phyloP scores from a whole-genome alignment of 2,113 vertebrate genomes.

The Acinonyx jubatus region DNA sequence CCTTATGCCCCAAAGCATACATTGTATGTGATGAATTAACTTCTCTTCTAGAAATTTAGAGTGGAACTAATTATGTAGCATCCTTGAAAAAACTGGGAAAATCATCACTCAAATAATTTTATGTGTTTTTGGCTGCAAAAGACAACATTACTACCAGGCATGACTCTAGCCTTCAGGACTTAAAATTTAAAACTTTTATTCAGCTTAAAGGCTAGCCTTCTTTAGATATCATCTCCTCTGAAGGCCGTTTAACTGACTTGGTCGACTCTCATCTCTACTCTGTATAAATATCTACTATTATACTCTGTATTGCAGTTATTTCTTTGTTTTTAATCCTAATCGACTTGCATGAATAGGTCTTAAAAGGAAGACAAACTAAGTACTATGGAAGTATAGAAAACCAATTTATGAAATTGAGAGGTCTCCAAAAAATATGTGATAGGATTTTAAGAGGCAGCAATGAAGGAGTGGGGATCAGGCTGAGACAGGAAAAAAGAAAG shows the following conservation, averaged over 20 bases:
- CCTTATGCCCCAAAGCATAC: background rate
- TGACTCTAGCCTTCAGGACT: background rate
- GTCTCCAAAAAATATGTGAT: background rate
- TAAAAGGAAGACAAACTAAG: slow-evolving; percentile 21
- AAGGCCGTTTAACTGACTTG: background rate
- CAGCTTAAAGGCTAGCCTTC: slow-evolving; percentile 8
- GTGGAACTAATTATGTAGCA: background rate
- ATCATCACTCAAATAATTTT: background rate
- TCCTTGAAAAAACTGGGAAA: background rate
- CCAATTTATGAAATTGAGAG: background rate
- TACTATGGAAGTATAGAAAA: slow-evolving; percentile 3
- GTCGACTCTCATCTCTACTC: background rate
- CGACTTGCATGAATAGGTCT: background rate
- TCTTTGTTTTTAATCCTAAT: slow-evolving; percentile 1
- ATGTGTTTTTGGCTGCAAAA: background rate
- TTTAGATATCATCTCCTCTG: background rate
- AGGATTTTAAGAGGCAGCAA: background rate
- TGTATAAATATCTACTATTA: background rate
- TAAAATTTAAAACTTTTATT: background rate
- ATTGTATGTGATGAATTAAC: background rate
- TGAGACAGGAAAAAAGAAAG: background rate
- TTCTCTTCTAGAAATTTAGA: slow-evolving; percentile 2
- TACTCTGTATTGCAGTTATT: background rate
- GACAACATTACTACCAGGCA: background rate
- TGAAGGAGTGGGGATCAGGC: background rate